These are phyloP conservation scores for Silurus meridionalis DNA, from an alignment of 2,113 vertebrate genomes.

Conservation along the genomic window DNA sequence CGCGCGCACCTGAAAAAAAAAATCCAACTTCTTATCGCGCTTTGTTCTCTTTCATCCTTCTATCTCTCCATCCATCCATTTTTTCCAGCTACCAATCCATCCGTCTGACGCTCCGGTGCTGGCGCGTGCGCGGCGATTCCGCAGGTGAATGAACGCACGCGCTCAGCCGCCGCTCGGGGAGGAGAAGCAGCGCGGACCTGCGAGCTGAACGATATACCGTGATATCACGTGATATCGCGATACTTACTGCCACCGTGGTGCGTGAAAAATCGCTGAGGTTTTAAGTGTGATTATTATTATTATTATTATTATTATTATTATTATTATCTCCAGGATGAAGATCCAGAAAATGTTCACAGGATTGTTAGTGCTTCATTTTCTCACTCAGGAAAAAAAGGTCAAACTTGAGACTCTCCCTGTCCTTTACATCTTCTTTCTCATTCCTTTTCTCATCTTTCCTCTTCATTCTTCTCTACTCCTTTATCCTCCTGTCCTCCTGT, in stretches of 20 bases:
- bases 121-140: slow-evolving; percentile 44
- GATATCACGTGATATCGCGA: not conserved
- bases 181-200: slow-evolving; percentile 39
- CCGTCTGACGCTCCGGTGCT: not conserved
- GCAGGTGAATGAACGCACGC: slow-evolving; percentile 51
- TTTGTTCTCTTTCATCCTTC: not conserved
- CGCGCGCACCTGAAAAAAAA: not conserved
- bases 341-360: not conserved
- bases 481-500: not conserved
- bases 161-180: slow-evolving; percentile 33
- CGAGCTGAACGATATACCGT: slow-evolving; percentile 7
- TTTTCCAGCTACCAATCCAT: not conserved
- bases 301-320: not conserved
- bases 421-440: not conserved
- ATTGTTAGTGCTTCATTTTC: not conserved
- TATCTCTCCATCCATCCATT: not conserved
- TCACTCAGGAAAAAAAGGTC: not conserved
- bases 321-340: not conserved
- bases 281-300: not conserved
- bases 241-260: not conserved
- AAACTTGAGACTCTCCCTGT: not conserved
- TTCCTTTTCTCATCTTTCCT: too few species aligned
- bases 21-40: not conserved
- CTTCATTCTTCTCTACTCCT: not conserved
- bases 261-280: not conserved